Base-by-base conservation (phyloP, 2,888 invertebrate species). In the Clunio marinus region DNA sequence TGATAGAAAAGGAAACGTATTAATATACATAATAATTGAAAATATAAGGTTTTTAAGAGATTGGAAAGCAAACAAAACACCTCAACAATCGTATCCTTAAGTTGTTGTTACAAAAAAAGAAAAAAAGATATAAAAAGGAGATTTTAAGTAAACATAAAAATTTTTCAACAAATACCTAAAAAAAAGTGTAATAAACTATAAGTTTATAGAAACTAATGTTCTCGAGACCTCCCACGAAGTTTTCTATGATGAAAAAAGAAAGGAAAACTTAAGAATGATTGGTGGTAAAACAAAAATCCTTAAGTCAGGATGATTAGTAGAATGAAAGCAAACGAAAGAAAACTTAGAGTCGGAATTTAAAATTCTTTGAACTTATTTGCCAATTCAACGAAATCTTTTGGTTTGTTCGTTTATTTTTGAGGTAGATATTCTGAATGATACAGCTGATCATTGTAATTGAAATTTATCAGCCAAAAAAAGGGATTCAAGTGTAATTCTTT, bases 31-130 rank as follows among this genome's bases (percentile, higher is more conserved):
- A 28, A 66, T 55, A 17, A 51, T 51, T 32, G 59, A 35, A 58
- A 28, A 15, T 28, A 51, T n/a, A 20, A 7, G 41, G 20, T 15
- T 60, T 37, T 60, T 20, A 65, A 41, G 46, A 45, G 41, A 20
- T 66, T 10, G n/a, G 4, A 55, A 66, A 20, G 28, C 20, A 66
- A 66, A 66, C 66, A 66, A 66, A 66, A 66, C 66, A 66, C 66
- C 66, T 66, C 25, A 7, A 32, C 17, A 7, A 32, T 25, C 25
- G 55, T 66, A 66, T 66, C 66, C 66, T 66, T 65, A 55, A 51
- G 15, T 13, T 65, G 46, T 51, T 65, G 55, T 55, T 35, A 55
- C 55, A 66, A 66, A 66, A 24, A 28, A 63, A 46, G 46, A 27
- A 62, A 35, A 28, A 24, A 24, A 35, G 17, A 27, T n/a, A 59